Base-by-base conservation (phyloP, 2,113 vertebrate species). In the Cephalopterus ornatus region DNA sequence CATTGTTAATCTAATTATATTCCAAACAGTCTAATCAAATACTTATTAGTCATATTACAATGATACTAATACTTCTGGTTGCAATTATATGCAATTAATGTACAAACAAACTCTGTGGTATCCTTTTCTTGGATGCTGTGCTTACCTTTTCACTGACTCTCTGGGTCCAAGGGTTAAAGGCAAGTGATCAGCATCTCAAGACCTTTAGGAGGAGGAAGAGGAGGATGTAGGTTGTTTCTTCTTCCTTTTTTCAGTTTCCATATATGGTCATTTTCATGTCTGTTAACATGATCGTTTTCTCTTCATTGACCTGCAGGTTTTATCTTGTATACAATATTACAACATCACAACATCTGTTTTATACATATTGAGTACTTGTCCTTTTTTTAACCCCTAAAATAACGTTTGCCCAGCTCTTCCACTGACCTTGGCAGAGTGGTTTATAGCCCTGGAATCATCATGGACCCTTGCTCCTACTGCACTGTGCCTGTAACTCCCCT, bases 241-340 rank as follows among this genome's bases (percentile, higher is more conserved):
- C 47, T 15, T 46, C 18, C 5, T n/a, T 47, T 21, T 50, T 68
- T 15, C 19, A 46, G 27, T 79, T 79, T 70, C 23, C 7, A 4
- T 14, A 9, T 61, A 11, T 28, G 46, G 14, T 41, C 41, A 32
- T 46, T 52, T 68, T 77, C 58, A 11, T 30, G 17, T 42, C 56
- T 71, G 11, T 26, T 32, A 23, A 1, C 1, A 0, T 39, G 12
- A 3, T 66, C 21, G 14, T 8, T 75, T n/a, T 53, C 50, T 7
- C 32, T 66, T 65, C 17, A 66, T 1, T 35, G 23, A 42, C 33
- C 27, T 71, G 7, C 12, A 47, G 21, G 61, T 42, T 83, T 47
- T 15, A 13, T 6, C 3, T 26, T 62, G 18, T 16, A 47, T 58
- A 21, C 9, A 20, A 30, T n/a, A 62, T 58, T 58, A n/a, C n/a